Base-by-base conservation (phyloP, 1,140 invertebrate species). In the Penaeus vannamei region DNA sequence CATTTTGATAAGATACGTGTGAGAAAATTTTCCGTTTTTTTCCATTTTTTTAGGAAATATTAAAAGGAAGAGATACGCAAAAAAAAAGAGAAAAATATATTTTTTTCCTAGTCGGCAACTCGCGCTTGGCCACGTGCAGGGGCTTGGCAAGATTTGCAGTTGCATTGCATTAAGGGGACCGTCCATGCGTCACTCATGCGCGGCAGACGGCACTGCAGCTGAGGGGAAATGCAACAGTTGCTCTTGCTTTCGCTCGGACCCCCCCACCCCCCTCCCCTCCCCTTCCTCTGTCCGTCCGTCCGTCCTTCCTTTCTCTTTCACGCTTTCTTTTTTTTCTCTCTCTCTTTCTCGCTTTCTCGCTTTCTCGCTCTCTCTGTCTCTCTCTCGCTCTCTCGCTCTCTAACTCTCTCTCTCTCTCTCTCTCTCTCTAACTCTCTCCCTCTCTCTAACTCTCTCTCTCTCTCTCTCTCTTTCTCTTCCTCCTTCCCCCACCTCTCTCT, bases 111-210 rank as follows among this genome's bases (percentile, higher is more conserved):
- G 8, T 22, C 36, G 86, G 79, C 86, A 87, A 87, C 46, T 53
- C 46, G 46, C 79, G 29, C 12, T 29, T 10, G 53, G 86, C 64
- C 86, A 87, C 86, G 86, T 87, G 86, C 79, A 81, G 86, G 79
- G 79, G 86, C 86, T 87, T 87, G 86, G 86, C 79, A 82, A 87
- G 86, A 87, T 87, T 87, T 87, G 79, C 86, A 87, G 86, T 87
- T 87, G 86, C 86, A 60, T 87, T 87, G 79, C 61, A 87, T 87
- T 62, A 87, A 87, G 86, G 62, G 62, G 86, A 42, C 79, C 79
- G 79, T 61, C 80, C 86, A 83, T 87, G 86, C 86, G 86, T 87
- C 86, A 87, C 86, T 66, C 86, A 82, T 86, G 85, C 76, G 46
- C 46, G 85, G 60, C 85, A 61, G 76, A 80, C 85, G 77, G 85